Evolutionary conservation across 2,797 vertebrate genomes (phyloP), one percentile per base, ranked within the genome.

Genomic region (Sebastes kiyomatsui): DNA sequence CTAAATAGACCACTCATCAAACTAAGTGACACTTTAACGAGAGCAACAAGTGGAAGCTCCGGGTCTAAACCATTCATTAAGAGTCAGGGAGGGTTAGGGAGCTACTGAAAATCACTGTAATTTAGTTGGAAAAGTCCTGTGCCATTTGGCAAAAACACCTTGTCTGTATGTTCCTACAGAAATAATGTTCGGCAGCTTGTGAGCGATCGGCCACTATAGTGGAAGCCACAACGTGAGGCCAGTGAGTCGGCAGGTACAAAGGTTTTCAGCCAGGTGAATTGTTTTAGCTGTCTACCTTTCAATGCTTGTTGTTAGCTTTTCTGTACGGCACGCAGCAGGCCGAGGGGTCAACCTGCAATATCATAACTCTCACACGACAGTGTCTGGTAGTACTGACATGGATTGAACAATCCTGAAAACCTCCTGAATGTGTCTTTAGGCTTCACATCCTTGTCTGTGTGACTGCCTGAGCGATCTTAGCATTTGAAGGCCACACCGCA

Each of bases 1-100:
- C 77, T 80, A 86, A 92, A 87, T 66, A 87, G 59, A 81, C 81
- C 64, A 77, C 81, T 81, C 81, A 72, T 89, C 78, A 72, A 69
- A 56, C 68, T 80, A 65, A 85, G 86, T 72, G 81, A 79, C 81
- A 62, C 80, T 80, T 84, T 75, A 83, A 88, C 16, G 8, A 61
- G 70, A 60, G 54, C 72, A 83, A 79, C 77, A 77, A 85, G 80
- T 75, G 68, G 62, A 83, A 77, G 65, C 11, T 14, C n/a, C 1
- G 55, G 60, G 35, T 14, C 46, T 20, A 32, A 56, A 73, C 42
- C 74, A 85, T 67, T 72, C 60, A 78, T 87, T 86, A 73, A 46
- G 14, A 73, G 58, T 59, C 56, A 28, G 16, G 4, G 52, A 67
- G 62, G 46, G 81, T 42, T n/a, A 54, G 25, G 46, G 46, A 73